phyloP scores from a whole-genome alignment of 1,140 invertebrate species.

The Anadara kagoshimensis region DNA sequence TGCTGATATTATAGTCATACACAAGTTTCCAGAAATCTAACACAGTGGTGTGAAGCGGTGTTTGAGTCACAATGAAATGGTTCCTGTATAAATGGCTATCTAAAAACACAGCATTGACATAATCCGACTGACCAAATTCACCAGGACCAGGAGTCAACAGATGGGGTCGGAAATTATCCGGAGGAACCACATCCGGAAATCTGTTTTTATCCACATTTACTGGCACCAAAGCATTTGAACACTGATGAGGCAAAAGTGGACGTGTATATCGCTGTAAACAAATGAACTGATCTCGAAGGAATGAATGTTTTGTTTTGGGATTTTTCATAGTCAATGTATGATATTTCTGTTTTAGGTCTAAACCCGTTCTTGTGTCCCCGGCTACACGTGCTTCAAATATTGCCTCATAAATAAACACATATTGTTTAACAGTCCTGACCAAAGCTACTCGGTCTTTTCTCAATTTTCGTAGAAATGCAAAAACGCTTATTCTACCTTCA shows the following conservation, averaged over 20 bases:
- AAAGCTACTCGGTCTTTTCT: constrained; percentile 63
- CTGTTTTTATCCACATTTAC: constrained; percentile 66
- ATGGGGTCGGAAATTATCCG: constrained; percentile 55
- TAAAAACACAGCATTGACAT: constrained; percentile 65
- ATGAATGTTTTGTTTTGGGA: constrained; percentile 57
- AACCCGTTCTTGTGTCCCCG: constrained; percentile 53
- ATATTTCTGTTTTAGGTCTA: constrained; percentile 61
- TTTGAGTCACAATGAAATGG: constrained; percentile 71
- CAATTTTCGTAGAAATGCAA: constrained; percentile 63
- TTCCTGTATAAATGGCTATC: constrained; percentile 63
- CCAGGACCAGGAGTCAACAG: constrained; percentile 58
- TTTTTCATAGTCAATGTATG: constrained; percentile 59
- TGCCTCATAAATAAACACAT: constrained; percentile 70
- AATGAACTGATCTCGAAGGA: constrained; percentile 67
- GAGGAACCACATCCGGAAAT: constrained; percentile 61
- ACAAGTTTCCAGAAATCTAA: constrained; percentile 73
- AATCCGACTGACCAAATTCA: constrained; percentile 74
- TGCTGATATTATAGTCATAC: constrained; percentile 65
- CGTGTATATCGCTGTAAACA: constrained; percentile 60
- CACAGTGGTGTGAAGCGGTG: constrained; percentile 67
- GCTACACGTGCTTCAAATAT: constrained; percentile 68
- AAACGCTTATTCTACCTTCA: constrained; percentile 67
- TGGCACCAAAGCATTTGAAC: constrained; percentile 45
- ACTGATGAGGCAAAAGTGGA: constrained; percentile 42
- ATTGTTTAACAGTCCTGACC: constrained; percentile 70